Percentiles rank a stretch among this genome's conserved stretches.
Conservation (phyloP, 2,113 vertebrate genomes). For the Athene noctua region DNA sequence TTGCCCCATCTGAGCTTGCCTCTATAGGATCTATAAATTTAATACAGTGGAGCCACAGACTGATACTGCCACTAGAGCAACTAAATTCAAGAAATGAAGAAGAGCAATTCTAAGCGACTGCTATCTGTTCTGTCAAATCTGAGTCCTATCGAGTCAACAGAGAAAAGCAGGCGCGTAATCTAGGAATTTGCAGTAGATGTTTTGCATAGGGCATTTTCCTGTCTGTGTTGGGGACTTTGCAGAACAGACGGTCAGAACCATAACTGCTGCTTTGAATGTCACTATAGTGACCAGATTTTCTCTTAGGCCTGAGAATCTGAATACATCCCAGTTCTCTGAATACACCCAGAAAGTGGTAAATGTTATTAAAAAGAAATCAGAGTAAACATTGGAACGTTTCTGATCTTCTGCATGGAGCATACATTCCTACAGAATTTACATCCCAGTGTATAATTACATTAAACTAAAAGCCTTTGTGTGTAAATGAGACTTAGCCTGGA, state of each 20-base stretch:
- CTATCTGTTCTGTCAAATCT: accelerated
- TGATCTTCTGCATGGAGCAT: not conserved
- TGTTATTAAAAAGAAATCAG: not conserved
- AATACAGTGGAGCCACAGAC: not conserved
- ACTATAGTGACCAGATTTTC: not conserved
- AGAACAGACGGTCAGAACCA: not conserved
- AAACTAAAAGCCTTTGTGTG: not conserved
- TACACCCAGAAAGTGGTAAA: not conserved
- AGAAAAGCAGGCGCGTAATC: not conserved
- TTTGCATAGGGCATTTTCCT: not conserved
- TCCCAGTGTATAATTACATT: not conserved
- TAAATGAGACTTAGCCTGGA: not conserved
- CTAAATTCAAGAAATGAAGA: not conserved
- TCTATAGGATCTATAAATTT: not conserved
- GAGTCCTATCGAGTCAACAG: accelerated
- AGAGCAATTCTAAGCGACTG: not conserved
- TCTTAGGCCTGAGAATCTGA: not conserved
- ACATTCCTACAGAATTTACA: not conserved
- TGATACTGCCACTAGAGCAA: not conserved
- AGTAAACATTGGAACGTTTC: not conserved
- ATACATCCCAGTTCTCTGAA: not conserved
- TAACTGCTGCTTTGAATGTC: not conserved
- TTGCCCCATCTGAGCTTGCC: not conserved
- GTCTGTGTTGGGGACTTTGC: not conserved
- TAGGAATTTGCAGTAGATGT: not conserved